phyloP scores from a whole-genome alignment of 2,888 invertebrate species.

The Rhingia campestris region DNA sequence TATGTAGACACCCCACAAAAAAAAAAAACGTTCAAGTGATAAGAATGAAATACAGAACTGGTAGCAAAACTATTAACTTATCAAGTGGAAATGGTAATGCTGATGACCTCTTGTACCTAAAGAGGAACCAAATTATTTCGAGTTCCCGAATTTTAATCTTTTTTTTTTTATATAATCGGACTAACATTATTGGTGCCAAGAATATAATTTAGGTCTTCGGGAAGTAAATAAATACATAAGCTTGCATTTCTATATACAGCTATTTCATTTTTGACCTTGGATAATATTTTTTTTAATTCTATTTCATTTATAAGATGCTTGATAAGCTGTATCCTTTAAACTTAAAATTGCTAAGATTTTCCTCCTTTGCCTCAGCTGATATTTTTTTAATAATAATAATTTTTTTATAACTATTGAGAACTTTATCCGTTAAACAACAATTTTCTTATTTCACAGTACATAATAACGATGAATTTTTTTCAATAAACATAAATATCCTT shows the following conservation, averaged over 20 bases:
- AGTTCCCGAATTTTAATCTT: slow-evolving; percentile 38
- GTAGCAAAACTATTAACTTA: slow-evolving; percentile 29
- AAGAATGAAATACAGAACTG: slow-evolving; percentile 36
- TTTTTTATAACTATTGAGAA: too few relatives aligned
- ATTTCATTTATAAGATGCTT: too few relatives aligned
- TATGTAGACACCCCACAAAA: slow-evolving; percentile 21
- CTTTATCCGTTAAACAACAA: too few relatives aligned
- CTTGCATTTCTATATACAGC: neutral
- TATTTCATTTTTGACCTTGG: neutral
- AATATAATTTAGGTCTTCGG: neutral
- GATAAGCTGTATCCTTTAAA: too few relatives aligned
- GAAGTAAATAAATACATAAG: neutral
- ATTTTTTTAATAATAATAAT: too few relatives aligned
- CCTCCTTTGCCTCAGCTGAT: too few relatives aligned
- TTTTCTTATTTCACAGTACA: too few relatives aligned
- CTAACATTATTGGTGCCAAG: neutral
- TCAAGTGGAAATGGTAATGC: slow-evolving; percentile 48
- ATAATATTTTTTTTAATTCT: neutral
- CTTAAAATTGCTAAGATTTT: too few relatives aligned
- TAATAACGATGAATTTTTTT: too few relatives aligned
- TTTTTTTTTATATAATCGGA: neutral
- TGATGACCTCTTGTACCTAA: slow-evolving; percentile 51
- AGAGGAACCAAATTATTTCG: slow-evolving; percentile 45
- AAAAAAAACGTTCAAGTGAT: slow-evolving; percentile 21
- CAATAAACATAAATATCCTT: too few relatives aligned